Percentiles rank a stretch among this genome's conserved stretches.
These are phyloP conservation scores for Lophura nycthemera DNA, from an alignment of 2,113 vertebrate genomes.

Conservation along the genomic window DNA sequence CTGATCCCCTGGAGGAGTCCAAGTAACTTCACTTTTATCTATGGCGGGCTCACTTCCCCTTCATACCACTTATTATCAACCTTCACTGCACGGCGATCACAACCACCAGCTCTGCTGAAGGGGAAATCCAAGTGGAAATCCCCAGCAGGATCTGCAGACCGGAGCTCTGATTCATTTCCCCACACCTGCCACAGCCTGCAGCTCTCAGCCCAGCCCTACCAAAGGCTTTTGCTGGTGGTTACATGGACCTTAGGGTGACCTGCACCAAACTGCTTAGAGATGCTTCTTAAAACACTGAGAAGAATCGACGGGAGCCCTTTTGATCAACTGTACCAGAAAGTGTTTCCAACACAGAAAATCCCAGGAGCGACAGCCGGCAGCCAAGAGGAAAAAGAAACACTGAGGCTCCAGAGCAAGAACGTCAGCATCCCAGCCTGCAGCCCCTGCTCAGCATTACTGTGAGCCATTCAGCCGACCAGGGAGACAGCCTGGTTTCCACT, in stretches of 20 bases:
- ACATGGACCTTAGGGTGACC: background rate
- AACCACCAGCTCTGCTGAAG: rapidly evolving
- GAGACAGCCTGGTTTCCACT: background rate
- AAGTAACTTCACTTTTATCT: background rate
- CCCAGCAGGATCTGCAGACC: background rate
- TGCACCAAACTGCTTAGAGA: background rate
- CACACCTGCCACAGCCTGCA: background rate
- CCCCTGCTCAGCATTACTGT: background rate
- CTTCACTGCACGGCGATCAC: rapidly evolving
- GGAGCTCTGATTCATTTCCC: background rate
- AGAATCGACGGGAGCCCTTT: background rate
- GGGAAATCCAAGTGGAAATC: slow-evolving; percentile 51
- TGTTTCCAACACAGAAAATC: too few relatives aligned
- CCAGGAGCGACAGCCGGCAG: rapidly evolving
- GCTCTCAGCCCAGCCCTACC: background rate
- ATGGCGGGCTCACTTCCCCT: background rate
- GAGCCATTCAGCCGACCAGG: background rate
- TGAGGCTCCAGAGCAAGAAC: background rate
- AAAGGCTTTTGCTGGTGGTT: background rate
- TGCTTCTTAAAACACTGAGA: rapidly evolving
- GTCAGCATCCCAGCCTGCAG: background rate
- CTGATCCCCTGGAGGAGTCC: background rate
- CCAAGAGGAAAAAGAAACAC: background rate
- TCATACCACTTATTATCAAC: background rate
- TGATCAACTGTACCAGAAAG: background rate